Evolutionary conservation across 2,797 vertebrate species (phyloP).

Genomic region (Pantherophis vulpinus): DNA sequence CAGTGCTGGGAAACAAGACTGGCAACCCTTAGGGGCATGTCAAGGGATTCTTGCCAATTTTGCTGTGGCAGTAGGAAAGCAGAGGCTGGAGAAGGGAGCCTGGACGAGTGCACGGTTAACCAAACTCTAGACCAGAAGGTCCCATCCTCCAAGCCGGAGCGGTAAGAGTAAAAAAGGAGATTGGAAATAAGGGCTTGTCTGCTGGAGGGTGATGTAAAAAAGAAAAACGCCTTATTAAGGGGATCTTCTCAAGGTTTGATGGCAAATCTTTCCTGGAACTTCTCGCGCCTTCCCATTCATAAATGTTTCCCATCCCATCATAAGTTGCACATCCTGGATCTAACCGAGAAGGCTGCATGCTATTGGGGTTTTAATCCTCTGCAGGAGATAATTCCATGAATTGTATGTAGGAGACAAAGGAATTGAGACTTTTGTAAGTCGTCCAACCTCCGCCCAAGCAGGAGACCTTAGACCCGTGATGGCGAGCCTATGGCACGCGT

Average conservation of each 20-base stretch:
- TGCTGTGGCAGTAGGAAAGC: background rate
- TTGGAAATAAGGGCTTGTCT: background rate
- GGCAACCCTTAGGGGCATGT: background rate
- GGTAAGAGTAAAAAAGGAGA: background rate
- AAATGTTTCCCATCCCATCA: background rate
- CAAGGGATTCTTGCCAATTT: background rate
- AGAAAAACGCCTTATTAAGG: background rate
- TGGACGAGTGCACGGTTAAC: background rate
- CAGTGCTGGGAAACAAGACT: background rate
- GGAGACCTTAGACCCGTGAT: too few relatives aligned
- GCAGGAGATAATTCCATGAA: background rate
- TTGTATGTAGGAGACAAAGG: background rate
- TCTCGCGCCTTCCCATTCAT: too few relatives aligned
- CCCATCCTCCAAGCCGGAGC: background rate
- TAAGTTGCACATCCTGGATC: background rate
- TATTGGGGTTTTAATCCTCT: background rate
- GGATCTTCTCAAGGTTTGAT: background rate
- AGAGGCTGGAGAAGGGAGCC: background rate
- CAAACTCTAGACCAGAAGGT: background rate
- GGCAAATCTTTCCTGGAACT: background rate
- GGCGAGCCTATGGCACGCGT: too few relatives aligned
- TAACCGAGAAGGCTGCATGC: background rate
- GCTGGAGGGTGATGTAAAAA: background rate
- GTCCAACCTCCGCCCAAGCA: too few relatives aligned
- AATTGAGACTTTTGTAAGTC: background rate